A percentile compares a stretch with the other conserved stretches of the same genome.
These are phyloP conservation scores for Aphelenchoides bicaudatus DNA, from an alignment of 2,888 invertebrate species.

Conservation along the genomic window DNA sequence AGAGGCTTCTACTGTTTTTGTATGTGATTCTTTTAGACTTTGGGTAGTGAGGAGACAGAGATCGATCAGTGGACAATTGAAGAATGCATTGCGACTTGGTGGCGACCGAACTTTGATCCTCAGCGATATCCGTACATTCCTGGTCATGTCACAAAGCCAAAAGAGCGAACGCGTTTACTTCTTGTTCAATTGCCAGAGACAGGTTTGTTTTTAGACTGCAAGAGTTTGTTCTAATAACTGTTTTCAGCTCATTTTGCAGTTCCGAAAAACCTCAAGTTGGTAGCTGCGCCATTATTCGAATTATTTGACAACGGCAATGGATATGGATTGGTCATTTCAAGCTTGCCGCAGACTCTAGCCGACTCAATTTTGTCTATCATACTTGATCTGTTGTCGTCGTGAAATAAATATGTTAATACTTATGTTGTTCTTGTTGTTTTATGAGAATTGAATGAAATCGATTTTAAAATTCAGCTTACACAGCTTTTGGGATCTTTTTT, in stretches of 20 bases:
- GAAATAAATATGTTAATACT: no score
- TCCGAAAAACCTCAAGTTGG: slow-evolving; percentile 97
- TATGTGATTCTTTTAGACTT: slow-evolving; percentile 69
- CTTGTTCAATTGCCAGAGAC: slow-evolving; percentile 94
- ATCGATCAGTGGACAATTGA: slow-evolving; percentile 97
- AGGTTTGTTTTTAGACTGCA: slow-evolving; percentile 63
- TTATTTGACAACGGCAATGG: slow-evolving; percentile 97
- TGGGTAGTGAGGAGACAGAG: slow-evolving; percentile 92
- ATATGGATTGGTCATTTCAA: slow-evolving; percentile 97
- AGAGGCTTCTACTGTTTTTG: not conserved
- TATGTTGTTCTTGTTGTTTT: no score
- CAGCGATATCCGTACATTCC: slow-evolving; percentile 99
- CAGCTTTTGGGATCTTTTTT: no score
- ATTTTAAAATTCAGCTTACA: no score
- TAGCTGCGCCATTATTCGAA: slow-evolving; percentile 96
- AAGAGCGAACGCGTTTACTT: slow-evolving; percentile 94
- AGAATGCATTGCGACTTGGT: slow-evolving; percentile 94
- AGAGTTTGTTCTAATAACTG: not conserved
- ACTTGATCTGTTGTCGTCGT: not conserved
- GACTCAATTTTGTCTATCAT: slow-evolving; percentile 61
- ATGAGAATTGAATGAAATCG: no score
- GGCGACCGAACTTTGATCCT: slow-evolving; percentile 99
- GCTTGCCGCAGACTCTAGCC: slow-evolving; percentile 92
- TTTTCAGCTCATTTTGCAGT: slow-evolving; percentile 85
- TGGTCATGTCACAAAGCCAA: slow-evolving; percentile 97